Percentiles rank a stretch among this genome's conserved stretches.
Evolutionary conservation across 2,113 vertebrate genomes (phyloP).

Genomic region (Acanthisitta chloris): DNA sequence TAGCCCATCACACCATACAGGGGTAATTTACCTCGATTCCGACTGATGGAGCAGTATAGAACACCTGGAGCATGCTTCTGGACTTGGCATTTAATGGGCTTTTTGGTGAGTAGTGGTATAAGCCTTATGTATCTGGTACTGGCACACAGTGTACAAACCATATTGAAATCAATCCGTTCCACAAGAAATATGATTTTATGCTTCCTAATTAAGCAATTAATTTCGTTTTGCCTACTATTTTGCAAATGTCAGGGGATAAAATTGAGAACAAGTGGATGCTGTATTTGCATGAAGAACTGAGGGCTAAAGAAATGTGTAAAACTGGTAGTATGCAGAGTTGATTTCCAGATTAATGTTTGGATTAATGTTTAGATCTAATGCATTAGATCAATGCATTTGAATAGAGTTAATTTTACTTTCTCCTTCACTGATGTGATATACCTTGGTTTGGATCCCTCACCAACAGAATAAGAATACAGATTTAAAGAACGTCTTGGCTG

Average conservation of each 20-base stretch:
- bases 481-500: conserved; percentile 2
- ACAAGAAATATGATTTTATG: conserved; percentile 17
- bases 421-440: background rate
- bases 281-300: background rate
- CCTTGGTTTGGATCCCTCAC: background rate
- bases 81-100: background rate
- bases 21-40: background rate
- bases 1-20: background rate
- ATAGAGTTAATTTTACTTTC: background rate
- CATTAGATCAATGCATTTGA: too few relatives aligned
- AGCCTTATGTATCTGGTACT: background rate
- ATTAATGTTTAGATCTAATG: too few relatives aligned
- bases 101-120: conserved; percentile 19
- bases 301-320: background rate
- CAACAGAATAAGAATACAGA: background rate
- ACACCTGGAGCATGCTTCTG: background rate
- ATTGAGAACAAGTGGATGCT: background rate
- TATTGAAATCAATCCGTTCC: background rate
- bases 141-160: background rate
- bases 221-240: conserved; percentile 1
- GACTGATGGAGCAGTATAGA: background rate
- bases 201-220: conserved; percentile 32
- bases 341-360: background rate
- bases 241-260: conserved; percentile 3
- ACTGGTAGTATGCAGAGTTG: background rate